Conservation (phyloP, 2,113 vertebrate species). For the Corythaeola cristata region DNA sequence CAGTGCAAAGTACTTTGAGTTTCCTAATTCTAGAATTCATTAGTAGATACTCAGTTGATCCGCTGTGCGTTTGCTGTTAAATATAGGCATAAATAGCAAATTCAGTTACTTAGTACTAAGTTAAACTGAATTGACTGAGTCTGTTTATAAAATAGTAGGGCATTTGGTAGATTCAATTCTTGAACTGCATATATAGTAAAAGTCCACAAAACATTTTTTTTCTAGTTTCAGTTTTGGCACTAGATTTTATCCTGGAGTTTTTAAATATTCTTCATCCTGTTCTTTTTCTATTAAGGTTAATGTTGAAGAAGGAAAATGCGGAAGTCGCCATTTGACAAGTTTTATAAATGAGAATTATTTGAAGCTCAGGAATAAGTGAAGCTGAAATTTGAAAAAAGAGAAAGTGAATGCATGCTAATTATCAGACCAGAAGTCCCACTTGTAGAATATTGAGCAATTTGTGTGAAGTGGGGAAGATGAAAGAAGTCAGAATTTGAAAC, state of each 20-base stretch:
- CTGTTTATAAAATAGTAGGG: slow-evolving; percentile 60
- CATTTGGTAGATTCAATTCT: slow-evolving; percentile 67
- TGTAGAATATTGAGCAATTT: slow-evolving; percentile 96
- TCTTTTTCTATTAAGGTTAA: slow-evolving; percentile 99
- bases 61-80: slow-evolving; percentile 59
- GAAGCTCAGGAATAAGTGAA: slow-evolving; percentile 98
- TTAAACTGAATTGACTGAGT: slow-evolving; percentile 49
- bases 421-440: slow-evolving; percentile 95
- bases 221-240: slow-evolving; percentile 85
- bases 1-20: slow-evolving; percentile 20
- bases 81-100: slow-evolving; percentile 65
- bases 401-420: slow-evolving; percentile 98
- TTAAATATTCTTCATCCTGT: slow-evolving; percentile 98
- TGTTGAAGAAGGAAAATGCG: slow-evolving; percentile 98
- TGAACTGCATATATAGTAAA: slow-evolving; percentile 76
- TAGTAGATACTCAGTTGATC: slow-evolving; percentile 55
- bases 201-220: slow-evolving; percentile 74
- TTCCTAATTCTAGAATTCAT: slow-evolving; percentile 37
- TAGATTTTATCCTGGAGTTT: slow-evolving; percentile 88
- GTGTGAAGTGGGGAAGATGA: slow-evolving; percentile 99
- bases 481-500: slow-evolving; percentile 99
- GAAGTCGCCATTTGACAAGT: slow-evolving; percentile 98
- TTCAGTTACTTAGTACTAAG: slow-evolving; percentile 43
- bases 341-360: slow-evolving; percentile 96
- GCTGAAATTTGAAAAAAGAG: slow-evolving; percentile 94